These are phyloP conservation scores for Thermophis baileyi DNA, from an alignment of 2,113 vertebrate species.

Conservation along the genomic window DNA sequence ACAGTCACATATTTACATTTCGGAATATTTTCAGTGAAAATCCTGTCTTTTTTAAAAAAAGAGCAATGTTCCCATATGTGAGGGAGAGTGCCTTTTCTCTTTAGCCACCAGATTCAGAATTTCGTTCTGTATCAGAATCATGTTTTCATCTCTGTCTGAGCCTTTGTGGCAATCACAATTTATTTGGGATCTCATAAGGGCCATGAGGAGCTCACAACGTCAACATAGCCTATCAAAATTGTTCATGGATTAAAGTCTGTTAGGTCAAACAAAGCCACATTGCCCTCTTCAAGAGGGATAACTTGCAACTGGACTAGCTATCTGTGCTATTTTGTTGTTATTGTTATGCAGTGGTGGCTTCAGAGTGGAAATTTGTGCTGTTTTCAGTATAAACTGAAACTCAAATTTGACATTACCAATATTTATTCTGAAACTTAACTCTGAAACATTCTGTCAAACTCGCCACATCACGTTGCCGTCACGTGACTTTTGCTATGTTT, in stretches of 20 bases:
- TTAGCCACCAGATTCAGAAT: background rate
- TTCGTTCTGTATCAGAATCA: background rate
- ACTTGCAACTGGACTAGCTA: background rate
- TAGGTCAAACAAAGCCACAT: background rate
- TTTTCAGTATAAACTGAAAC: constrained; percentile 30
- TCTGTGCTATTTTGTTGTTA: background rate
- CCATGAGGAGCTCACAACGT: background rate
- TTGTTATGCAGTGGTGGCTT: background rate
- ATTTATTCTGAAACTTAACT: constrained; percentile 38
- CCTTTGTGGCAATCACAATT: background rate
- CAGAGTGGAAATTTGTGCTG: background rate
- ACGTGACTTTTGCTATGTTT: too few relatives aligned
- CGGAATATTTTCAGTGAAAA: background rate
- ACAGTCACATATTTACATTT: background rate
- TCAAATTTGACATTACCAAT: constrained; percentile 36
- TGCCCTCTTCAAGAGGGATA: background rate
- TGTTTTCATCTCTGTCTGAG: background rate
- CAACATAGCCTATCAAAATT: background rate
- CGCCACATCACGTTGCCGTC: too few relatives aligned
- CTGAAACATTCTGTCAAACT: background rate
- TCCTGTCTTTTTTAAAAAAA: background rate
- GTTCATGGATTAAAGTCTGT: too few relatives aligned
- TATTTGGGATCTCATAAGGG: background rate
- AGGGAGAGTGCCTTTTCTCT: background rate
- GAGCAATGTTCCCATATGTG: background rate